A percentile compares a stretch with the other conserved stretches of the same genome.
Evolutionary conservation across 64 coral and sea anemone genomes (phyloP).

Genomic region (Dendronephthya gigantea): DNA sequence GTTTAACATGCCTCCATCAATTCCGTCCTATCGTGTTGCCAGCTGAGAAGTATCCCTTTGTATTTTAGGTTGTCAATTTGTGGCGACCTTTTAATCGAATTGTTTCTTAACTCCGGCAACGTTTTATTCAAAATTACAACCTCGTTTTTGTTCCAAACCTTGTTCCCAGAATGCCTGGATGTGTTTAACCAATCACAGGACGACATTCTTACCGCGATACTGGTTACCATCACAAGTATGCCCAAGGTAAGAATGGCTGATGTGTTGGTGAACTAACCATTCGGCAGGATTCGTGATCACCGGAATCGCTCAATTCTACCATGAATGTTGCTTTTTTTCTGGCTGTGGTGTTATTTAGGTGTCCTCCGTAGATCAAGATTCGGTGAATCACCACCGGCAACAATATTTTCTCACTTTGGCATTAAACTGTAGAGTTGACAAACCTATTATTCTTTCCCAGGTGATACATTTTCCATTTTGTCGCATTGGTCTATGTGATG

Average conservation of each 20-base stretch:
- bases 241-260: not conserved
- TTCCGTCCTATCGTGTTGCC: too few relatives aligned
- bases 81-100: not conserved
- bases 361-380: too few relatives aligned
- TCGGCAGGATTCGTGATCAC: too few relatives aligned
- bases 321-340: too few relatives aligned
- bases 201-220: not conserved
- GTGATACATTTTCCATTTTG: constrained; percentile 2
- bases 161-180: not conserved
- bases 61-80: not conserved
- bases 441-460: not conserved
- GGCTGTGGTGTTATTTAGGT: too few relatives aligned
- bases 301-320: too few relatives aligned
- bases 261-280: too few relatives aligned
- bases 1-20: too few relatives aligned
- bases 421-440: not conserved
- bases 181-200: not conserved
- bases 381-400: too few relatives aligned
- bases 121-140: not conserved
- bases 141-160: not conserved
- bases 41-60: too few relatives aligned
- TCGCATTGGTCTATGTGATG: constrained; percentile 8
- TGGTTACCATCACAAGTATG: not conserved
- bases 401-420: not conserved
- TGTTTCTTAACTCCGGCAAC: not conserved